A percentile compares a stretch with the other conserved stretches of the same genome.
Conservation (phyloP, 1,140 invertebrate genomes). For the Meloidogyne exigua region DNA sequence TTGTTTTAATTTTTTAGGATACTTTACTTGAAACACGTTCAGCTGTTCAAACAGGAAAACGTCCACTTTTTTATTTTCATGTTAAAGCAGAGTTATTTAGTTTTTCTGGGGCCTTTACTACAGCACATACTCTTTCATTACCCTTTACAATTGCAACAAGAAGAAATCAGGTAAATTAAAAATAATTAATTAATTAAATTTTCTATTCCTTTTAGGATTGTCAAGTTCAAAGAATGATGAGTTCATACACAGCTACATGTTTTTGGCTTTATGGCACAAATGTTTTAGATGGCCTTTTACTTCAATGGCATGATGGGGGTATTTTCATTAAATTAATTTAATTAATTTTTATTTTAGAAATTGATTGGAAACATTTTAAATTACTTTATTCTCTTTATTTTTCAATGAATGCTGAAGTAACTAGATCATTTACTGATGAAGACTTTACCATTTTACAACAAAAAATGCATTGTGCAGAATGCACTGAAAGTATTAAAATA, state of each 20-base stretch:
- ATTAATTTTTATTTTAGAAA: constrained; percentile 44
- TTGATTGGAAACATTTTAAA: constrained; percentile 62
- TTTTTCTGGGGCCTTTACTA: constrained; percentile 54
- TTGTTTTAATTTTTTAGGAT: constrained; percentile 33
- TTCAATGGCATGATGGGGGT: constrained; percentile 61
- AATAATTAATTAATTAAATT: not conserved
- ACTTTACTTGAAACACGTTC: constrained; percentile 53
- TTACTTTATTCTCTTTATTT: constrained; percentile 60
- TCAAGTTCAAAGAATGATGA: constrained; percentile 64
- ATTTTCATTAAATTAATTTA: constrained; percentile 8
- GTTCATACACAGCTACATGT: constrained; percentile 62
- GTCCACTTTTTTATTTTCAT: constrained; percentile 62
- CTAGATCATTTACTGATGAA: constrained; percentile 48
- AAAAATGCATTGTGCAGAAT: constrained; percentile 61
- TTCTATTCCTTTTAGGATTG: constrained; percentile 46
- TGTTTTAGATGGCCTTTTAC: constrained; percentile 55
- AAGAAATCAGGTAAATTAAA: constrained; percentile 51
- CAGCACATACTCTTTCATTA: constrained; percentile 60
- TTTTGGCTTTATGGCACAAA: constrained; percentile 63
- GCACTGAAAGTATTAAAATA: constrained; percentile 37
- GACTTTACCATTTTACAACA: constrained; percentile 57
- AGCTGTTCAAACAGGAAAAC: constrained; percentile 55
- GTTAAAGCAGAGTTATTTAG: constrained; percentile 58
- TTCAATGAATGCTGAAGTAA: constrained; percentile 61
- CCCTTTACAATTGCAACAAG: constrained; percentile 62